These are phyloP conservation scores for Sebastes steindachneri DNA, from an alignment of 2,797 vertebrate genomes.

Conservation along the genomic window DNA sequence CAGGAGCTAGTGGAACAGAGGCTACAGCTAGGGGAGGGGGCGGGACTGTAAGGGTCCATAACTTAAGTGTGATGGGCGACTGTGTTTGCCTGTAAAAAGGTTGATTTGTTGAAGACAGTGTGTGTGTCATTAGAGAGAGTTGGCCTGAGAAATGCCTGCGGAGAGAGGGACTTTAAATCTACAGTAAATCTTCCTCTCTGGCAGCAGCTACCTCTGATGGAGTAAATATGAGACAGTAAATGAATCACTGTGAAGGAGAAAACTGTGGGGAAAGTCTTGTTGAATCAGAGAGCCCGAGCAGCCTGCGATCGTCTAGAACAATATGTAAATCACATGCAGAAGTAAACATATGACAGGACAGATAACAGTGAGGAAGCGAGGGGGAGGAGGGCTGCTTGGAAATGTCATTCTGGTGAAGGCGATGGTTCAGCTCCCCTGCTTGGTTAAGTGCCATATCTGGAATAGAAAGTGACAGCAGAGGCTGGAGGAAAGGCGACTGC, in stretches of 20 bases:
- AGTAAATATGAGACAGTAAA: slow-evolving; percentile 60
- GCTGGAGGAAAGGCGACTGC: slow-evolving; percentile 4
- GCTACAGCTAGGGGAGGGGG: background rate
- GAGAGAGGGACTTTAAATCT: slow-evolving; percentile 44
- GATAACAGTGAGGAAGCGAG: slow-evolving; percentile 1
- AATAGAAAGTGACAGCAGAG: slow-evolving; percentile 32
- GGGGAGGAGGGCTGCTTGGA: background rate
- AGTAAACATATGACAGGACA: slow-evolving; percentile 47
- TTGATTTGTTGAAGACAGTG: slow-evolving; percentile 49
- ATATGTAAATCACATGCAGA: slow-evolving; percentile 53
- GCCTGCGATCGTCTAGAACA: slow-evolving; percentile 34
- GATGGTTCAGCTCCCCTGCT: slow-evolving; percentile 29
- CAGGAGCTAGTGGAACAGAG: background rate
- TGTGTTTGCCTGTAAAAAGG: slow-evolving; percentile 24
- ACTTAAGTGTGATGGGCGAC: slow-evolving; percentile 12
- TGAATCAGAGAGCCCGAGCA: slow-evolving; percentile 24
- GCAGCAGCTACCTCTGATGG: slow-evolving; percentile 47
- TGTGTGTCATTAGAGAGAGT: slow-evolving; percentile 24
- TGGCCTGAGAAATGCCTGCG: slow-evolving; percentile 33
- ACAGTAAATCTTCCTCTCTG: slow-evolving; percentile 26
- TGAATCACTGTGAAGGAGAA: slow-evolving; percentile 47
- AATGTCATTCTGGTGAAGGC: slow-evolving; percentile 19
- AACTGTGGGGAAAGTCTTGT: slow-evolving; percentile 18
- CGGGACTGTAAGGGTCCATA: slow-evolving; percentile 2
- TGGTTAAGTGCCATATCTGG: slow-evolving; percentile 32